phyloP scores from a whole-genome alignment of 2,888 invertebrate genomes.

The Hoplodrina ambigua region DNA sequence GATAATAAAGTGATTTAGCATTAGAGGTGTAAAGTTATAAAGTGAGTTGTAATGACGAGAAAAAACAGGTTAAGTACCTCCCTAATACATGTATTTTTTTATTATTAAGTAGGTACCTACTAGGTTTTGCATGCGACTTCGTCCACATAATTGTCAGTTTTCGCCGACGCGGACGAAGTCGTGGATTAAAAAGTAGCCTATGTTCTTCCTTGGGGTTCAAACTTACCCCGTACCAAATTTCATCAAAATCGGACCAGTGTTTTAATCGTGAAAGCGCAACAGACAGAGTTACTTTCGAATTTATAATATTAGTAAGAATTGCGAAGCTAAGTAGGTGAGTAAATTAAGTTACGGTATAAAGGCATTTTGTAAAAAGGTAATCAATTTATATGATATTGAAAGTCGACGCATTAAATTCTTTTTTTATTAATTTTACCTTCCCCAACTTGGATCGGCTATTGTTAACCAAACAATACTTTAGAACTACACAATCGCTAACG shows the following conservation, averaged over 20 bases:
- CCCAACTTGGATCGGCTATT: conserved; percentile 44
- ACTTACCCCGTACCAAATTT: too few species aligned
- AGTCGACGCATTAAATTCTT: conserved; percentile 2
- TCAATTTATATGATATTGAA: neutral
- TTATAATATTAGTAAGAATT: neutral
- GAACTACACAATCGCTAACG: conserved; percentile 57
- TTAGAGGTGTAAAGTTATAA: conserved; percentile 62
- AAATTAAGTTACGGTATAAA: conserved; percentile 62
- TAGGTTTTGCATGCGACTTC: too few species aligned
- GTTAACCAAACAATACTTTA: conserved; percentile 52
- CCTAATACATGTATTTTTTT: neutral
- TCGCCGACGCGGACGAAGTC: too few species aligned
- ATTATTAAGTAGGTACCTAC: neutral
- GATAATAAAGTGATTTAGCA: conserved; percentile 72
- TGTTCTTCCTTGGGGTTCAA: too few species aligned
- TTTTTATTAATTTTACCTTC: neutral
- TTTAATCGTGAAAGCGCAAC: too few species aligned
- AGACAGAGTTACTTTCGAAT: too few species aligned
- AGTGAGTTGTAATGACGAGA: conserved; percentile 53
- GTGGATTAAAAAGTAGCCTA: too few species aligned
- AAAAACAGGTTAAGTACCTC: conserved; percentile 19
- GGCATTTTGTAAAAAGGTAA: neutral
- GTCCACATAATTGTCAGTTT: too few species aligned
- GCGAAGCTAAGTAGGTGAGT: neutral
- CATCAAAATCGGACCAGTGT: too few species aligned